These are phyloP conservation scores for Poecilia picta DNA, from an alignment of 2,797 vertebrate genomes.

Conservation along the genomic window DNA sequence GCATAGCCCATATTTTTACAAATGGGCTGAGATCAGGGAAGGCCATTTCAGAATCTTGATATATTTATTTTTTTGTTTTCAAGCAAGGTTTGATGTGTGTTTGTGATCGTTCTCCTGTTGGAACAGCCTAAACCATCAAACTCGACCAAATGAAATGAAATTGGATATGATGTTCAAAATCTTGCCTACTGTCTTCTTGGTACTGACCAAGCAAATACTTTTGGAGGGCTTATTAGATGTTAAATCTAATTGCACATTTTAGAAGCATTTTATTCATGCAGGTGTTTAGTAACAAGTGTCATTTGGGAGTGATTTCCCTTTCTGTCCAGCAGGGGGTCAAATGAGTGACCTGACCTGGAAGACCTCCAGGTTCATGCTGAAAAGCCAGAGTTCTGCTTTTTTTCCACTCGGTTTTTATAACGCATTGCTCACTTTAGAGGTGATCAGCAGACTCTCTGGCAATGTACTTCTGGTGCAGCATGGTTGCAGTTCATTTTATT, in stretches of 20 bases:
- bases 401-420: background rate
- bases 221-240: too few relatives aligned
- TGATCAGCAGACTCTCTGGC: background rate
- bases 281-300: conserved; percentile 24
- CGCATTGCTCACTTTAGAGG: background rate
- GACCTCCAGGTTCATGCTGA: conserved; percentile 27
- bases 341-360: conserved; percentile 47
- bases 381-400: conserved; percentile 49
- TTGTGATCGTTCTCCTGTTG: background rate
- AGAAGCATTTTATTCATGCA: too few relatives aligned
- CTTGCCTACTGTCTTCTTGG: background rate
- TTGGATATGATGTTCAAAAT: background rate
- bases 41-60: background rate
- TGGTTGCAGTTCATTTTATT: conserved; percentile 48
- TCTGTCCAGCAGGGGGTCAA: conserved; percentile 57
- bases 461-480: conserved; percentile 3
- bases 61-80: background rate
- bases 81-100: background rate
- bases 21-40: background rate
- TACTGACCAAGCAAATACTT: background rate
- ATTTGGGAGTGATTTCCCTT: conserved; percentile 28
- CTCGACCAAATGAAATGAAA: background rate
- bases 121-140: background rate
- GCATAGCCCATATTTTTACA: background rate
- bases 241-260: too few relatives aligned